Conservation (phyloP, 2,113 vertebrate species). For the Dasyornis broadbenti region DNA sequence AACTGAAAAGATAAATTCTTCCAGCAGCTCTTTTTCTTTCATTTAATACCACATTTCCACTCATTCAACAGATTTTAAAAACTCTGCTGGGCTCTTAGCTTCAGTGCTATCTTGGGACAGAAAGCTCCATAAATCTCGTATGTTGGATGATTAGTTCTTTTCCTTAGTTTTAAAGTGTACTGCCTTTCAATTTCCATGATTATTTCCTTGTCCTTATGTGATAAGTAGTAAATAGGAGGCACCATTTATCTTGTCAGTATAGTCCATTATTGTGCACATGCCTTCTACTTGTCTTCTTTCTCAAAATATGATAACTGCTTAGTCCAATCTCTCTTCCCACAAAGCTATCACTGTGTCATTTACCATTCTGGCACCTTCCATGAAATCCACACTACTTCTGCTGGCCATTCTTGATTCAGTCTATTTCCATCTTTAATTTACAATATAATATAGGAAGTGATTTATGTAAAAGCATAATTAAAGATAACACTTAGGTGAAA, state of each 20-base stretch:
- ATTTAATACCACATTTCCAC: neutral
- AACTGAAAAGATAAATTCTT: neutral
- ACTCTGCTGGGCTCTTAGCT: neutral
- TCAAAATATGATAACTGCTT: neutral
- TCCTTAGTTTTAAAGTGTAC: neutral
- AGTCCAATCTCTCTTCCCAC: neutral
- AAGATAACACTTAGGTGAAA: neutral
- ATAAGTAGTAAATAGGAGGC: neutral
- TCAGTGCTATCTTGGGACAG: neutral
- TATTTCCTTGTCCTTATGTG: slow-evolving; percentile 13
- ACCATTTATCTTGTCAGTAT: slow-evolving; percentile 9
- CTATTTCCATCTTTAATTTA: neutral
- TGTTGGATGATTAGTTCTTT: neutral
- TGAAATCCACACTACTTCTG: neutral
- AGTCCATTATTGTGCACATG: neutral
- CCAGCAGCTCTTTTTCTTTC: neutral
- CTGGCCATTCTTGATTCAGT: neutral
- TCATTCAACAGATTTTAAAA: neutral
- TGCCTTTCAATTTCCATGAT: neutral
- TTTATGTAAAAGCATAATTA: neutral
- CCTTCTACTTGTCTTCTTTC: neutral
- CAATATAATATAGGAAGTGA: neutral
- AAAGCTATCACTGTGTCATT: neutral
- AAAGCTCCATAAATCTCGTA: neutral
- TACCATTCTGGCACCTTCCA: neutral